A percentile compares a stretch with the other conserved stretches of the same genome.
phyloP scores from a whole-genome alignment of 2,888 invertebrate species.

The Oithona nana region DNA sequence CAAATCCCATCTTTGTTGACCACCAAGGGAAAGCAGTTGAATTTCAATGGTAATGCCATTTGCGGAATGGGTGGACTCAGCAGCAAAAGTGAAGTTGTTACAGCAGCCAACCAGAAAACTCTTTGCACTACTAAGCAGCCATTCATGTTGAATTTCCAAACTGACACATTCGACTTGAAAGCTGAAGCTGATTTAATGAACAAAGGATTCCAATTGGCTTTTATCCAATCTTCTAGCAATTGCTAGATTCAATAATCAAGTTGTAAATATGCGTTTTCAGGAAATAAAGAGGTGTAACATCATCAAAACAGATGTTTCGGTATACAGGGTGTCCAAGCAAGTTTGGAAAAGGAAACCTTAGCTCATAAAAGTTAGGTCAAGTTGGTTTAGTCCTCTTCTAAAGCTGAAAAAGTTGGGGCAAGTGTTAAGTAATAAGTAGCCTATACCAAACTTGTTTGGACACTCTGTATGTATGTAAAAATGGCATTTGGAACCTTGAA shows the following conservation, averaged over 20 bases:
- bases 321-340: no score
- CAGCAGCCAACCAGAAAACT: not conserved
- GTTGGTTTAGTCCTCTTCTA: not conserved
- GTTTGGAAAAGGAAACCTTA: no score
- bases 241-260: no score
- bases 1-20: not conserved
- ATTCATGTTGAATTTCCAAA: slow-evolving; percentile 1
- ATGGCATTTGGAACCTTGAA: no score
- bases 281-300: no score
- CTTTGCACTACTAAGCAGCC: not conserved
- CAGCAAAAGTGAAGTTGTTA: not conserved
- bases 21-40: not conserved
- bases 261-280: no score
- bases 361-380: no score
- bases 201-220: not conserved
- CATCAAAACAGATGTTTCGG: no score
- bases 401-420: not conserved
- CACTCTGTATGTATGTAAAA: no score
- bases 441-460: no score
- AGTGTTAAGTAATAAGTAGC: no score
- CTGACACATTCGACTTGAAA: not conserved
- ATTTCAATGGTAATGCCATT: no score
- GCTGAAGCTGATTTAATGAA: not conserved
- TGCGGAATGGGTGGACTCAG: not conserved
- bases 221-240: not conserved